Percentiles rank a stretch among this genome's conserved stretches.
phyloP scores from a whole-genome alignment of 2,888 invertebrate species.

The Ganaspis brasiliensis region DNA sequence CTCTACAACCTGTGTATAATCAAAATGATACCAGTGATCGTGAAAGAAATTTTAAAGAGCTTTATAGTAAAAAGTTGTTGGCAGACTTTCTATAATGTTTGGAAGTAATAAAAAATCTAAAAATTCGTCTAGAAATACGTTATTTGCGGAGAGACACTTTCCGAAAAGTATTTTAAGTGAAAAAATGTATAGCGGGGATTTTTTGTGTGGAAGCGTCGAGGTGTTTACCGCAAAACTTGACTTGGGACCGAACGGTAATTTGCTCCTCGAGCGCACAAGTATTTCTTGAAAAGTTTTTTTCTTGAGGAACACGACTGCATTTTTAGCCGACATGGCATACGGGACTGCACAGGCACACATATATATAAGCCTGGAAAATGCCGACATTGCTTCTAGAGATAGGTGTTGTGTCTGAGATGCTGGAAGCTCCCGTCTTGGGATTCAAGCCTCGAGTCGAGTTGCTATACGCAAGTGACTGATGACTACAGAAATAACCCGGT shows the following conservation, averaged over 20 bases:
- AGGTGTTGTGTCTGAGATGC: slow-evolving; percentile 61
- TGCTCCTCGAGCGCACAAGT: slow-evolving; percentile 5
- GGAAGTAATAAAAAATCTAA: no score
- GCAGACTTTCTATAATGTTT: no score
- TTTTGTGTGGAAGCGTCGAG: slow-evolving; percentile 6
- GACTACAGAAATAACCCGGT: slow-evolving; percentile 77
- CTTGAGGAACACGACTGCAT: slow-evolving; percentile 34
- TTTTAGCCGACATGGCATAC: slow-evolving; percentile 53
- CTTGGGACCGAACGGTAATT: slow-evolving; percentile 35
- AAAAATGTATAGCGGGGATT: not conserved
- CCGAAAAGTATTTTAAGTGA: not conserved
- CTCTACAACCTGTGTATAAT: no score
- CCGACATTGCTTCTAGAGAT: slow-evolving; percentile 37
- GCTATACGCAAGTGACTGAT: slow-evolving; percentile 75
- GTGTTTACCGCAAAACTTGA: slow-evolving; percentile 37
- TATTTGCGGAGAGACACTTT: no score
- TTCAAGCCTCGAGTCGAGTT: slow-evolving; percentile 60
- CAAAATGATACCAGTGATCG: no score
- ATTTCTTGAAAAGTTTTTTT: slow-evolving; percentile 17
- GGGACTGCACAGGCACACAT: slow-evolving; percentile 33
- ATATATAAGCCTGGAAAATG: slow-evolving; percentile 12
- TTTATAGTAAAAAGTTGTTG: no score
- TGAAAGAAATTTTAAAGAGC: no score
- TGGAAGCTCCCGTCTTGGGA: slow-evolving; percentile 54
- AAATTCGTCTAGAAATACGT: no score